Conservation (phyloP, 2,888 invertebrate genomes). For the Eudemis profundana region DNA sequence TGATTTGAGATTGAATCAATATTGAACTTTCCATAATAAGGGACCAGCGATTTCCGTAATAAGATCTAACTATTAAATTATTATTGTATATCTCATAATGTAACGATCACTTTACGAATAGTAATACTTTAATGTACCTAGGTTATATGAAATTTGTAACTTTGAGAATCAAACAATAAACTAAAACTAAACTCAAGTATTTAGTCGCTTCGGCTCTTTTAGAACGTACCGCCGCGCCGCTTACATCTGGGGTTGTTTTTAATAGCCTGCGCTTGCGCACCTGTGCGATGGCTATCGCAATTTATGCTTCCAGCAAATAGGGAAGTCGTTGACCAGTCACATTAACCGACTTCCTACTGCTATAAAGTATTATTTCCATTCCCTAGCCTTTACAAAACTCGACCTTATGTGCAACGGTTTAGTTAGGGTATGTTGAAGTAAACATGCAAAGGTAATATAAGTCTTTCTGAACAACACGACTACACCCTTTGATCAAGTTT, state of each 20-base stretch:
- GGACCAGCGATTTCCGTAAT: too few relatives aligned
- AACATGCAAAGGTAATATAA: neutral
- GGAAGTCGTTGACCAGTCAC: constrained; percentile 45
- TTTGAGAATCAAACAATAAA: too few relatives aligned
- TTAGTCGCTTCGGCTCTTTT: constrained; percentile 11
- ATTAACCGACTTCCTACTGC: neutral
- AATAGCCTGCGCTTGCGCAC: constrained; percentile 52
- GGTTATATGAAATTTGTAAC: too few relatives aligned
- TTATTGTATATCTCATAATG: too few relatives aligned
- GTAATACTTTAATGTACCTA: too few relatives aligned
- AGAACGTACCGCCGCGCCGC: constrained; percentile 41
- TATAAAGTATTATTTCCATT: neutral
- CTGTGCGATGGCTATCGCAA: constrained; percentile 58
- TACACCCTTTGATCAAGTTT: neutral
- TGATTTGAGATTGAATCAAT: too few relatives aligned
- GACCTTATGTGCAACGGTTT: neutral
- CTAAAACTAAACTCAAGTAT: too few relatives aligned
- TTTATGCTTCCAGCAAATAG: constrained; percentile 49
- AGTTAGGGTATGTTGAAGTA: neutral
- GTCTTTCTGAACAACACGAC: neutral
- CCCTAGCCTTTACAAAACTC: neutral
- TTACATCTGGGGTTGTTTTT: constrained; percentile 51
- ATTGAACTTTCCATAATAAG: too few relatives aligned
- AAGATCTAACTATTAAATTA: too few relatives aligned
- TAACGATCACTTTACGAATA: too few relatives aligned